Percentiles rank a stretch among this genome's conserved stretches.
These are phyloP conservation scores for Dendrophyllia cribrosa DNA, from an alignment of 64 coral and sea anemone species.

Conservation along the genomic window DNA sequence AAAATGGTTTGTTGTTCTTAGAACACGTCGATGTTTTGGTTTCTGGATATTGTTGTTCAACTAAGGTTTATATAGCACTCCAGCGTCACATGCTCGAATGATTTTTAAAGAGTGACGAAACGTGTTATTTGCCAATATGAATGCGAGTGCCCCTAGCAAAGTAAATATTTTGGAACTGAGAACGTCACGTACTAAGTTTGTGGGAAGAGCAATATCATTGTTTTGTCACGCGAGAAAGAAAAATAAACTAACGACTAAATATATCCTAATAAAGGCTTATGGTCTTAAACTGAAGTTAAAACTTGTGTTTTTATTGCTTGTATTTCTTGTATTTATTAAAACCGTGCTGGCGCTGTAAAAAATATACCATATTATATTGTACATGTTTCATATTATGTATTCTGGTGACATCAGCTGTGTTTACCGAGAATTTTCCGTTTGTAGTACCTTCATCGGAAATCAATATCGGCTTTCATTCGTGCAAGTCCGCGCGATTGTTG, in stretches of 20 bases:
- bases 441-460: background rate
- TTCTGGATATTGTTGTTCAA: background rate
- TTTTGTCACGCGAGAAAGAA: background rate
- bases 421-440: background rate
- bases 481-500: no score
- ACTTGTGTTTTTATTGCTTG: no score
- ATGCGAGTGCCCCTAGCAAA: background rate
- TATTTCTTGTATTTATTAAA: no score
- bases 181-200: conserved; percentile 11
- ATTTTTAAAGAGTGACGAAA: background rate
- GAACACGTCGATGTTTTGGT: background rate
- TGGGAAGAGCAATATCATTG: background rate
- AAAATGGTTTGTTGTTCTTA: no score
- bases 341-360: no score
- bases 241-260: background rate
- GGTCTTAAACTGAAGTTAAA: no score
- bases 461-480: background rate
- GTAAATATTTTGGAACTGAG: conserved; percentile 15
- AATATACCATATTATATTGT: no score
- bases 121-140: conserved; percentile 27
- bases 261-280: no score
- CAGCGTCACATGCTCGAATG: background rate
- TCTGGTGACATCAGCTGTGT: background rate
- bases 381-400: background rate
- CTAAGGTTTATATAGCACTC: background rate